Base-by-base conservation (phyloP, 2,888 invertebrate genomes). In the Andrena praecox region DNA sequence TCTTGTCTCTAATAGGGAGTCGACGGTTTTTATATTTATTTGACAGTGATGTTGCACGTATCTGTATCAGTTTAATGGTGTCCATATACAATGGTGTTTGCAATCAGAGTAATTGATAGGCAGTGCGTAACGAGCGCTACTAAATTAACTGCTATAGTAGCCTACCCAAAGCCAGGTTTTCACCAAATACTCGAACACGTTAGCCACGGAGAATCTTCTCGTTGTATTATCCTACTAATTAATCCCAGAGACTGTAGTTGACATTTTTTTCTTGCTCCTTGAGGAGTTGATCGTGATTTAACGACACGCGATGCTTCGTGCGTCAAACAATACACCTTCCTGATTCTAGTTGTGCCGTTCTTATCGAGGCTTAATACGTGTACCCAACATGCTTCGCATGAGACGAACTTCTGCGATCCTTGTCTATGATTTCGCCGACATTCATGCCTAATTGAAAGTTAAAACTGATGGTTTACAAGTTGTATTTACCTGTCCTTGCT, bases 231-330 rank as follows among this genome's bases (percentile, higher is more conserved):
- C 59, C 50, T 52, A 8, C 33, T 72, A 84, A 84, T 77, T 84
- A 64, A 79, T 60, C 48, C 73, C 64, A 56, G 73, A 86, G 70
- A 87, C 64, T 78, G 64, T 33, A 71, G 31, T 64, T 76, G 66
- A 72, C 24, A 20, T 20, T 77, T 76, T 54, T 48, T 67, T 48
- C 31, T 66, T n/a, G 59, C 42, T 78, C 64, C 74, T 81, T 59
- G 68, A 74, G 67, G 79, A 64, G 64, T 24, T 76, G 84, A 80
- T 86, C 75, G 64, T 78, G 81, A 77, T 75, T 60, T 59, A 74
- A 70, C 71, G 66, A 75, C 85, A 86, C 84, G 84, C 86, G 85
- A 86, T 84, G 80, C 85, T 77, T 75, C 79, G 80, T 80, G 80
- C 69, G 42, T 67, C 77, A 56, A 81, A 77, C 75, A 81, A 87